Conservation (phyloP, 2,113 vertebrate species). For the Alouatta palliata region DNA sequence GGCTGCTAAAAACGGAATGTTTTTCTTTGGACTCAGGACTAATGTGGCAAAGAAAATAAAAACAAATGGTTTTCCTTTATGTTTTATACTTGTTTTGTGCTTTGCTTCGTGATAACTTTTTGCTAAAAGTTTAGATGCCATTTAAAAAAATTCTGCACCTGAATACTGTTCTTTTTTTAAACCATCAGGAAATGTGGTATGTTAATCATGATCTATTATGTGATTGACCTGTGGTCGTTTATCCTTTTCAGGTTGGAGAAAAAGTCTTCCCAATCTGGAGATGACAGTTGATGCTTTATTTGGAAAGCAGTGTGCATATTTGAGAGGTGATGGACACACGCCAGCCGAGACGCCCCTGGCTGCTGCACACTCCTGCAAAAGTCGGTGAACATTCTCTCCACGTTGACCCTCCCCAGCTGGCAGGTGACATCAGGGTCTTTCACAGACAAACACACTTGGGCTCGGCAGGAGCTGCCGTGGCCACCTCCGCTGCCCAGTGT, state of each 20-base stretch:
- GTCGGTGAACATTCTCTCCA: no score
- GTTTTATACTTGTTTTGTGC: background rate
- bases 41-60: background rate
- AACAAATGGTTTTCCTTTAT: background rate
- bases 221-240: background rate
- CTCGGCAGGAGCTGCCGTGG: background rate
- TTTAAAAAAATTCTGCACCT: background rate
- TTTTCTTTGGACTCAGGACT: background rate
- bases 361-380: background rate
- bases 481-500: background rate
- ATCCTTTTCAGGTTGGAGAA: conserved; percentile 79
- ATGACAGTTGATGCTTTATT: conserved; percentile 66
- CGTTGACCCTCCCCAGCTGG: background rate
- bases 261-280: conserved; percentile 91
- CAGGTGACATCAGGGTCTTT: background rate
- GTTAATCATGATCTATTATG: background rate
- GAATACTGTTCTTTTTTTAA: background rate
- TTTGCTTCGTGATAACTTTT: background rate
- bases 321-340: rapidly evolving
- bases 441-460: rapidly evolving
- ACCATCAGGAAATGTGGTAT: background rate
- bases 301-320: background rate
- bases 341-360: background rate
- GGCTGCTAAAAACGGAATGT: background rate
- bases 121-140: background rate